phyloP scores from a whole-genome alignment of 2,113 vertebrate genomes.

The cattle (Bos taurus) region ARS-UCD2.0 NC_037356.1:42424501-42425000 shows the following conservation, averaged over 20 bases:
- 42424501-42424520: background rate
- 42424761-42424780: conserved; percentile 68
- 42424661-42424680: conserved; percentile 64
- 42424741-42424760: conserved; percentile 72
- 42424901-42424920: background rate
- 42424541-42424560: background rate
- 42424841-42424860: background rate
- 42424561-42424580: background rate
- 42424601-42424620: conserved; percentile 71
- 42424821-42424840: background rate
- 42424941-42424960: background rate
- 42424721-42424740: conserved; percentile 72
- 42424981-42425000: background rate
- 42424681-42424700: conserved; percentile 63
- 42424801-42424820: conserved; percentile 67
- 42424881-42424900: background rate
- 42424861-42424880: background rate
- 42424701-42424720: background rate
- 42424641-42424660: background rate
- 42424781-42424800: conserved; percentile 74
- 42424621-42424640: conserved; percentile 64
- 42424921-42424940: background rate
- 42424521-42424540: background rate
- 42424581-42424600: conserved; percentile 39
- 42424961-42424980: background rate